Conservation (phyloP, 1,140 invertebrate species). For the Spodoptera litura region DNA sequence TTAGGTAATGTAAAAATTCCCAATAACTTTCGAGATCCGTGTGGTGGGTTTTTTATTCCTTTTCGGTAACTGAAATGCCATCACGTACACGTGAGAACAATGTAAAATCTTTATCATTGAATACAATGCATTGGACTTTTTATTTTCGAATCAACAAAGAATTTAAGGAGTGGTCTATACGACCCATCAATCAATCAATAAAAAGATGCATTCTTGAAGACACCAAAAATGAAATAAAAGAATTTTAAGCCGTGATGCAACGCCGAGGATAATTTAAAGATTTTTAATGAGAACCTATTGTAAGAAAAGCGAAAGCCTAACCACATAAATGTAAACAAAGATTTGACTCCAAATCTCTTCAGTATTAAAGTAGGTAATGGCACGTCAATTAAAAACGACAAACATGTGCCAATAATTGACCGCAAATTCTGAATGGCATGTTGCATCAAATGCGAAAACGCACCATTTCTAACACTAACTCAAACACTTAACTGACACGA, state of each 20-base stretch:
- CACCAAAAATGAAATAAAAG: background rate
- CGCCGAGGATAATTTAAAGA: background rate
- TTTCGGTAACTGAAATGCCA: slow-evolving; percentile 13
- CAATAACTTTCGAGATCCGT: background rate
- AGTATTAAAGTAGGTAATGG: background rate
- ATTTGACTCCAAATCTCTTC: background rate
- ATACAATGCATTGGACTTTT: slow-evolving; percentile 7
- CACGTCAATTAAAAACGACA: slow-evolving; percentile 8
- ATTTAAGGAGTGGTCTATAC: slow-evolving; percentile 4
- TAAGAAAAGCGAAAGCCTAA: too few relatives aligned
- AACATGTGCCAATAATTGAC: background rate
- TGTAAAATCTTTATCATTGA: slow-evolving; percentile 15
- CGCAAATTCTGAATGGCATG: slow-evolving; percentile 10
- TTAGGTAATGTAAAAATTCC: background rate
- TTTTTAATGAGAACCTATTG: too few relatives aligned
- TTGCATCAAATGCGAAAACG: slow-evolving; percentile 1
- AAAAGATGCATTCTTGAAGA: background rate
- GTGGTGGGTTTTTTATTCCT: background rate
- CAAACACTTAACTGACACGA: background rate
- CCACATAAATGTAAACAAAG: background rate
- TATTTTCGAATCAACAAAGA: slow-evolving; percentile 2
- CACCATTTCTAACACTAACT: background rate
- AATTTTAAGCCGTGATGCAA: background rate
- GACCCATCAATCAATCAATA: background rate
- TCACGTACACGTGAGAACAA: slow-evolving; percentile 18